Conservation (phyloP, 2,113 vertebrate genomes). For the Sphaerodactylus townsendi region DNA sequence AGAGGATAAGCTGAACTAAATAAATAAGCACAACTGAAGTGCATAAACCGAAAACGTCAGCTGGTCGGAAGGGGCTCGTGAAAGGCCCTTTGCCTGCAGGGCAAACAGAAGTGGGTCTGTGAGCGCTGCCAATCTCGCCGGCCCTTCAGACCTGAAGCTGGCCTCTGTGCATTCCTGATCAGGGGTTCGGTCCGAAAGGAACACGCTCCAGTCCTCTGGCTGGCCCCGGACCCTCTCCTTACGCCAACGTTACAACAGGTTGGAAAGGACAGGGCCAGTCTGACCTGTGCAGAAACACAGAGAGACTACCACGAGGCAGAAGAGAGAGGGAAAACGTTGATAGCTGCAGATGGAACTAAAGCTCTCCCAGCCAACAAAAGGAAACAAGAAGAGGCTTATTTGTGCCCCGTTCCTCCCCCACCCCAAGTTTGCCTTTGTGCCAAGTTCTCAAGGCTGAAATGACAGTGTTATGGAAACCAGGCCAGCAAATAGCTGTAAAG, state of each 20-base stretch:
- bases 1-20: too few relatives aligned
- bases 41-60: neutral
- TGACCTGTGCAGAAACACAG: too few relatives aligned
- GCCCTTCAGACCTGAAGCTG: neutral
- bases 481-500: neutral
- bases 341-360: neutral
- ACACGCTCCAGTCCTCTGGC: neutral
- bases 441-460: slow-evolving; percentile 11
- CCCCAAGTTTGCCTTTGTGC: neutral
- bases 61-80: neutral
- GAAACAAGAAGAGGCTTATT: neutral
- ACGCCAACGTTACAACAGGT: neutral
- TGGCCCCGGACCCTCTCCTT: neutral
- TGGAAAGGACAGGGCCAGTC: neutral
- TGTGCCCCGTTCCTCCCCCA: neutral
- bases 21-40: neutral
- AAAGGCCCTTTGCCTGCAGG: neutral
- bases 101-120: too few relatives aligned
- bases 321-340: neutral
- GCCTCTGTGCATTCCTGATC: neutral
- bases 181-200: neutral
- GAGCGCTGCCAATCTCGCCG: neutral
- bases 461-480: neutral
- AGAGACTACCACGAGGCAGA: neutral
- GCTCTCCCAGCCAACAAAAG: neutral